Evolutionary conservation across 2,113 vertebrate species (phyloP).

Genomic region (Dunckerocampus dactyliophorus): DNA sequence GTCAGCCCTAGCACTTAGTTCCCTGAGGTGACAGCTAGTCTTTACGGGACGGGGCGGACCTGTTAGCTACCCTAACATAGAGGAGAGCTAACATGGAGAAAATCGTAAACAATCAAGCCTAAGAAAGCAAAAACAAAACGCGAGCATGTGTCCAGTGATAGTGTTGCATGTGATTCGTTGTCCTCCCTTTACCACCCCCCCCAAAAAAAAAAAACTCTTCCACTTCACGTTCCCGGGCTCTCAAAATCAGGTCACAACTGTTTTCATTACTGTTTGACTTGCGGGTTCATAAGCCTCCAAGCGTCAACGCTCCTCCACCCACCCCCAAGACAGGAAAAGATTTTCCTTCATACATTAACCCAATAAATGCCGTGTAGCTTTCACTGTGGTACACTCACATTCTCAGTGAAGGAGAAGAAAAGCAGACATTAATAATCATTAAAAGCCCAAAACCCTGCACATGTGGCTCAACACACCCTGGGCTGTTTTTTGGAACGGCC

Average conservation of each 20-base stretch:
- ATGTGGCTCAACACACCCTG: slow-evolving; percentile 9
- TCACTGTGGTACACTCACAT: slow-evolving; percentile 1
- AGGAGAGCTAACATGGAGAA: slow-evolving; percentile 17
- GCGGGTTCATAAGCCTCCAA: slow-evolving; percentile 61
- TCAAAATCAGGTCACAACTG: slow-evolving; percentile 66
- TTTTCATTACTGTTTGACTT: slow-evolving; percentile 67
- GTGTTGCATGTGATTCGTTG: slow-evolving; percentile 13
- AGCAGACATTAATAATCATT: background rate
- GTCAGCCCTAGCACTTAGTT: slow-evolving; percentile 54
- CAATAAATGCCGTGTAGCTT: slow-evolving; percentile 56
- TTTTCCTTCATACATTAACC: slow-evolving; percentile 67
- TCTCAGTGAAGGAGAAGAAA: background rate
- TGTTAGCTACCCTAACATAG: slow-evolving; percentile 27
- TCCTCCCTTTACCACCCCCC: slow-evolving; percentile 1
- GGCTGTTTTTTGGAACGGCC: slow-evolving; percentile 13
- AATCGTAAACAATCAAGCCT: background rate
- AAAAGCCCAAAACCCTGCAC: background rate
- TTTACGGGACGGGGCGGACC: slow-evolving; percentile 36
- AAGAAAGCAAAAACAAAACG: slow-evolving; percentile 4
- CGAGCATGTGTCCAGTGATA: slow-evolving; percentile 2
- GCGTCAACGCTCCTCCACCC: slow-evolving; percentile 64
- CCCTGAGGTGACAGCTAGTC: slow-evolving; percentile 57
- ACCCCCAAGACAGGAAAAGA: slow-evolving; percentile 70
- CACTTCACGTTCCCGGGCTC: slow-evolving; percentile 31
- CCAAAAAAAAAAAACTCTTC: background rate